These are phyloP conservation scores for Acanthis flammea DNA, from an alignment of 2,797 vertebrate species.

Conservation along the genomic window DNA sequence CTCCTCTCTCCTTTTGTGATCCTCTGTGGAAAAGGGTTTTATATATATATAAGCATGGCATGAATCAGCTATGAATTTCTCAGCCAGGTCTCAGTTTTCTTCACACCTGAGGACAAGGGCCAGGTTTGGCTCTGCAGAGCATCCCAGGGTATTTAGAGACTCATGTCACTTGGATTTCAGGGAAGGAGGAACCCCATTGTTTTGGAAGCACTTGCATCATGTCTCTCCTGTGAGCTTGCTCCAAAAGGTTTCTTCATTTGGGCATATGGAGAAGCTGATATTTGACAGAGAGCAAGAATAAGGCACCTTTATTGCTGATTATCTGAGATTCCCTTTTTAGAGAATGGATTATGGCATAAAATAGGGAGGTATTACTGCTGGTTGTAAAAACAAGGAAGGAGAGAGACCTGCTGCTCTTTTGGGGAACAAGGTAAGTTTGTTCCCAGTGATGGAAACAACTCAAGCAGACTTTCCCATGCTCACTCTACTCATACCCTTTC, in stretches of 20 bases:
- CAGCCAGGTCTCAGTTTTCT: not conserved
- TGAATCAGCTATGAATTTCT: not conserved
- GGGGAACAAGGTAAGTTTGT: not conserved
- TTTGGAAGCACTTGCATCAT: not conserved
- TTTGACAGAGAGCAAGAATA: not conserved
- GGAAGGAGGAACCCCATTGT: not conserved
- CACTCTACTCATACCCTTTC: not conserved
- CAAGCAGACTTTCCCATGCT: not conserved
- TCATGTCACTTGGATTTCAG: not conserved
- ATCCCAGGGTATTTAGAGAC: not conserved
- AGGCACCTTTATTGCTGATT: not conserved
- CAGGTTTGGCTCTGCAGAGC: not conserved
- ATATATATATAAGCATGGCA: not conserved
- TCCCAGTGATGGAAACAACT: not conserved
- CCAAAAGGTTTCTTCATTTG: not conserved
- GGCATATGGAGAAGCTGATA: not conserved
- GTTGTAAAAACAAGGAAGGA: not conserved
- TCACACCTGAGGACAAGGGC: not conserved
- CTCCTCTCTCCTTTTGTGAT: not conserved
- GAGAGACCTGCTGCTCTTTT: not conserved
- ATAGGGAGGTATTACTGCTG: not conserved
- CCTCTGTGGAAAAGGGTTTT: not conserved
- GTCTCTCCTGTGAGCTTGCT: not conserved
- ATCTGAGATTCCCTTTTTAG: not conserved
- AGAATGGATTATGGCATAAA: not conserved